These are phyloP conservation scores for Dermatophagoides farinae DNA, from an alignment of 1,140 invertebrate genomes.

Conservation along the genomic window DNA sequence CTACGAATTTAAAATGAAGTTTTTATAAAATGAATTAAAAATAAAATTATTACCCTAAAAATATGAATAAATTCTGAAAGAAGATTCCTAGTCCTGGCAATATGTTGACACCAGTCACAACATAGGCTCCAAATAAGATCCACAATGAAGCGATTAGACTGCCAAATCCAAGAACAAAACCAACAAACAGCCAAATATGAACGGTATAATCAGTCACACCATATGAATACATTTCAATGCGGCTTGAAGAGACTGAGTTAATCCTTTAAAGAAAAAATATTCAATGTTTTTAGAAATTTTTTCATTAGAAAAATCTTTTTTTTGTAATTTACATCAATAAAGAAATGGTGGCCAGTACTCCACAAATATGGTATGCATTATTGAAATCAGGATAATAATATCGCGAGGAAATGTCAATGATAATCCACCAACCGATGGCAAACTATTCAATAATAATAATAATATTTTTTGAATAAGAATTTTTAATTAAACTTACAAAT, in stretches of 20 bases:
- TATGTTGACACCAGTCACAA: slow-evolving; percentile 23
- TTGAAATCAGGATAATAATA: slow-evolving; percentile 44
- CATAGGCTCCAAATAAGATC: slow-evolving; percentile 62
- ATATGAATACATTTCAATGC: slow-evolving; percentile 63
- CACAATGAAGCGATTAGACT: slow-evolving; percentile 82
- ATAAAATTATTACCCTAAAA: slow-evolving; percentile 35
- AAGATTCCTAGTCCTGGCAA: slow-evolving; percentile 68
- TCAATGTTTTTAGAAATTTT: neutral
- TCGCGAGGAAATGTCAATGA: slow-evolving; percentile 73
- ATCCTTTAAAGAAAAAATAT: slow-evolving; percentile 37
- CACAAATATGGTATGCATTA: slow-evolving; percentile 73
- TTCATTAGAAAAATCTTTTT: neutral
- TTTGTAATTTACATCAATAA: slow-evolving; percentile 59
- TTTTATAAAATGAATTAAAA: slow-evolving; percentile 4
- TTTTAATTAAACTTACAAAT: neutral
- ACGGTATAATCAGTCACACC: slow-evolving; percentile 71
- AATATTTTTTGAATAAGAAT: neutral
- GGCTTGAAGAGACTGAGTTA: slow-evolving; percentile 85
- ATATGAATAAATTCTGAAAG: slow-evolving; percentile 85
- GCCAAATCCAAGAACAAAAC: slow-evolving; percentile 87
- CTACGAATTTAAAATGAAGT: slow-evolving; percentile 23
- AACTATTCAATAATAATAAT: slow-evolving; percentile 39
- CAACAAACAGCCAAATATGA: slow-evolving; percentile 82
- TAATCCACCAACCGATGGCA: slow-evolving; percentile 89
- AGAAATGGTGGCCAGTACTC: slow-evolving; percentile 76